A percentile compares a stretch with the other conserved stretches of the same genome.
phyloP scores from a whole-genome alignment of 2,888 invertebrate genomes.

The Drosophila engyochracea region DNA sequence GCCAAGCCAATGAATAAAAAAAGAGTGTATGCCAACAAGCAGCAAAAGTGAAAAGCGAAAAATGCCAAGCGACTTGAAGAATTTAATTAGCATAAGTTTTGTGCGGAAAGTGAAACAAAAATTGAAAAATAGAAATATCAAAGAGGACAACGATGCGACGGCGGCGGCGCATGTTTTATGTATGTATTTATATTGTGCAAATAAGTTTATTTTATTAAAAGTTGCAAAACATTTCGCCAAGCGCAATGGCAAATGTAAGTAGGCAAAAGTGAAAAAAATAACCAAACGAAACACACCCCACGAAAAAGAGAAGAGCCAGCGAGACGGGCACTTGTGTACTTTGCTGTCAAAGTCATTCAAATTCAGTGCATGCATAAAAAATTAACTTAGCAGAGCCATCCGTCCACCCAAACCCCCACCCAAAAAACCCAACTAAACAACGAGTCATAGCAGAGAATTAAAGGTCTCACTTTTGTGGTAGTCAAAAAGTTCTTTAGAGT shows the following conservation, averaged over 20 bases:
- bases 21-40: constrained; percentile 1
- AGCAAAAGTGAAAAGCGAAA: constrained; percentile 40
- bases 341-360: constrained; percentile 73
- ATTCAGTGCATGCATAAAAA: constrained; percentile 76
- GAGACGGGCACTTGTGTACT: constrained; percentile 53
- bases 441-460: constrained; percentile 47
- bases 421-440: constrained; percentile 40
- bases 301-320: constrained; percentile 24
- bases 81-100: constrained; percentile 72
- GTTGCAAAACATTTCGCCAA: constrained; percentile 67
- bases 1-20: not conserved
- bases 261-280: constrained; percentile 37
- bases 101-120: constrained; percentile 53
- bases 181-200: constrained; percentile 65
- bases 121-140: constrained; percentile 72
- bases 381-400: constrained; percentile 58
- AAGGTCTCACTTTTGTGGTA: constrained; percentile 60
- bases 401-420: constrained; percentile 4
- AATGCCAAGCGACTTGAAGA: constrained; percentile 53
- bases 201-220: constrained; percentile 75
- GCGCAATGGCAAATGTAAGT: constrained; percentile 60
- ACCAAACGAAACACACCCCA: constrained; percentile 8
- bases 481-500: constrained; percentile 52
- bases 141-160: constrained; percentile 37
- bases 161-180: constrained; percentile 60